A percentile compares a stretch with the other conserved stretches of the same genome.
phyloP scores from a whole-genome alignment of 2,888 invertebrate species.

The Halocaridina rubra region DNA sequence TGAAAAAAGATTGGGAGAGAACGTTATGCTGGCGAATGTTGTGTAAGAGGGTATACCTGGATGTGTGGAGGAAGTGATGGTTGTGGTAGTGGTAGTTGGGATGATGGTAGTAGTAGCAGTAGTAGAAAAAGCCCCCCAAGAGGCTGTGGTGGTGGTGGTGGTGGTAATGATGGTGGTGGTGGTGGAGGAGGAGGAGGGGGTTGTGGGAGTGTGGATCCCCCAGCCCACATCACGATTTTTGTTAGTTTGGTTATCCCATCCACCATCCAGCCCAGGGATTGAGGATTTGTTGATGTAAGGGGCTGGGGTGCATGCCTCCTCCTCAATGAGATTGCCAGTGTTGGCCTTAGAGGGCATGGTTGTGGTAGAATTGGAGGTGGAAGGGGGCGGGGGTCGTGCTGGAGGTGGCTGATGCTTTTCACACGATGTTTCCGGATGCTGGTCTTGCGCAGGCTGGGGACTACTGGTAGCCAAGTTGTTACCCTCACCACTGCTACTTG shows the following conservation, averaged over 20 bases:
- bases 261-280: slow-evolving; percentile 15
- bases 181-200: slow-evolving; percentile 34
- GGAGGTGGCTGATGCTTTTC: slow-evolving; percentile 23
- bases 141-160: slow-evolving; percentile 35
- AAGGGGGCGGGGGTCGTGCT: slow-evolving; percentile 45
- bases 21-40: slow-evolving; percentile 30
- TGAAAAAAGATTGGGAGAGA: not conserved
- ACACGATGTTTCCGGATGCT: slow-evolving; percentile 12
- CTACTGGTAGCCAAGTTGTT: slow-evolving; percentile 38
- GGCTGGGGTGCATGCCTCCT: slow-evolving; percentile 45
- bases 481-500: slow-evolving; percentile 53
- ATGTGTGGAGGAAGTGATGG: slow-evolving; percentile 51
- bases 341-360: slow-evolving; percentile 38
- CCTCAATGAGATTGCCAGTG: slow-evolving; percentile 41
- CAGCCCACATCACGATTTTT: slow-evolving; percentile 46
- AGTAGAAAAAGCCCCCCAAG: slow-evolving; percentile 24
- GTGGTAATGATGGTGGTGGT: slow-evolving; percentile 5
- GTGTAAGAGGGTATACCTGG: slow-evolving; percentile 49
- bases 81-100: slow-evolving; percentile 43
- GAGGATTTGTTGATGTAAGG: not conserved
- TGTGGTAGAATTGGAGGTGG: slow-evolving; percentile 23
- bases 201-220: slow-evolving; percentile 47
- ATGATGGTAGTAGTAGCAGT: slow-evolving; percentile 24
- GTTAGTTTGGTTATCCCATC: slow-evolving; percentile 15
- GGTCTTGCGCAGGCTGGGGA: slow-evolving; percentile 22